Evolutionary conservation across 2,797 vertebrate genomes (phyloP), one percentile per base, ranked within the genome.

Genomic region (Eulemur mongoz): DNA sequence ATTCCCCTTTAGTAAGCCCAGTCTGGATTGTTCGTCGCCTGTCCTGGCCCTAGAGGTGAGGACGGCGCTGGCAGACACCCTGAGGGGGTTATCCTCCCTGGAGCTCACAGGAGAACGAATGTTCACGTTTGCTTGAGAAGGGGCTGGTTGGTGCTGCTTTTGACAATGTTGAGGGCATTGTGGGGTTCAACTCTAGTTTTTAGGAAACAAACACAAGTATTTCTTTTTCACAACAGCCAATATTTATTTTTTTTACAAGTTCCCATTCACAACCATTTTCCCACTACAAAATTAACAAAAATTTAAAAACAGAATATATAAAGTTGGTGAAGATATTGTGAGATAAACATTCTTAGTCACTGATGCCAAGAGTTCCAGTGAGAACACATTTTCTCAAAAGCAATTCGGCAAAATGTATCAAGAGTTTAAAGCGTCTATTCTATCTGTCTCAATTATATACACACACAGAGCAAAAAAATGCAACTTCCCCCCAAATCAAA

Each of bases 331-430:
- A 57, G 59, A 84, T 87, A 80, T 14, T n/a, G n/a, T 45, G 43
- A 93, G 32, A 40, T 63, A n/a, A 93, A 84, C 38, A 94, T 23
- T 82, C 73, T 79, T 40, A 67, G 35, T 91, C 73, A 85, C 18
- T 40, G 23, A 86, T 93, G 50, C 75, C 63, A 7, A 43, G 30
- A 81, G 35, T 78, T 93, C 92, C 50, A 95, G 79, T 73, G 76
- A 69, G 30, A 89, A 50, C 27, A 92, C 65, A 67, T 6, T 86
- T 86, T 48, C 59, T 75, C 7, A 10, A 80, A 75, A 90, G n/a
- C 54, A 70, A 43, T 86, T 79, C 63, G 65, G 65, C 32, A 80
- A 50, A 40, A 72, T 52, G 5, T 59, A 48, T 65, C 83, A 54
- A 87, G 43, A 75, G 20, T 85, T 94, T 78, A 78, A 89, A 86